Evolutionary conservation across 2,888 invertebrate genomes (phyloP).

Genomic region (Nudaria mundana): DNA sequence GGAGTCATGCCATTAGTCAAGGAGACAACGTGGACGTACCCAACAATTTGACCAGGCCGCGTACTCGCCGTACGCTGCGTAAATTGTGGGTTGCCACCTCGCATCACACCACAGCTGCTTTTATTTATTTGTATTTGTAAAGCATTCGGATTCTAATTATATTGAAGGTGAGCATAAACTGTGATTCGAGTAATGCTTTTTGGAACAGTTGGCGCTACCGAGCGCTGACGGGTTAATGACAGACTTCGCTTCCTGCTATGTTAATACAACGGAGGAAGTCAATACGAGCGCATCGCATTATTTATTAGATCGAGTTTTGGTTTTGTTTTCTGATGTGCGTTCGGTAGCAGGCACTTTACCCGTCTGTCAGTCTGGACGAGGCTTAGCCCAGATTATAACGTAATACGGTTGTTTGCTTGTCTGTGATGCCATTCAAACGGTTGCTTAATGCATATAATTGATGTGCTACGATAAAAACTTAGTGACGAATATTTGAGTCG

Average conservation of each 20-base stretch:
- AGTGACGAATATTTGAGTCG: slow-evolving; percentile 38
- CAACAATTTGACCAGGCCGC: slow-evolving; percentile 66
- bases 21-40: slow-evolving; percentile 59
- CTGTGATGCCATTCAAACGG: slow-evolving; percentile 60
- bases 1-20: slow-evolving; percentile 73
- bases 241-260: slow-evolving; percentile 74
- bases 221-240: slow-evolving; percentile 77
- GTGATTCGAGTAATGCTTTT: slow-evolving; percentile 70
- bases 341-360: slow-evolving; percentile 68
- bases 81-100: slow-evolving; percentile 77
- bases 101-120: slow-evolving; percentile 60
- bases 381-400: slow-evolving; percentile 75
- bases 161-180: slow-evolving; percentile 55
- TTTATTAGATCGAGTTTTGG: slow-evolving; percentile 69
- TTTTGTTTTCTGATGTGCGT: slow-evolving; percentile 57
- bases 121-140: slow-evolving; percentile 79
- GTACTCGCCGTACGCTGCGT: slow-evolving; percentile 52
- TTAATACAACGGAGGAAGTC: slow-evolving; percentile 75
- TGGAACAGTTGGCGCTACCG: slow-evolving; percentile 67
- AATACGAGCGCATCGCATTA: slow-evolving; percentile 67
- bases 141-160: slow-evolving; percentile 73
- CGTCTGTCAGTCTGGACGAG: slow-evolving; percentile 65
- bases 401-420: slow-evolving; percentile 76
- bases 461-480: slow-evolving; percentile 44
- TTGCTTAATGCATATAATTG: slow-evolving; percentile 72